Percentiles rank a stretch among this genome's conserved stretches.
These are phyloP conservation scores for Alviniconcha strummeri DNA, from an alignment of 2,888 invertebrate species.

Conservation along the genomic window DNA sequence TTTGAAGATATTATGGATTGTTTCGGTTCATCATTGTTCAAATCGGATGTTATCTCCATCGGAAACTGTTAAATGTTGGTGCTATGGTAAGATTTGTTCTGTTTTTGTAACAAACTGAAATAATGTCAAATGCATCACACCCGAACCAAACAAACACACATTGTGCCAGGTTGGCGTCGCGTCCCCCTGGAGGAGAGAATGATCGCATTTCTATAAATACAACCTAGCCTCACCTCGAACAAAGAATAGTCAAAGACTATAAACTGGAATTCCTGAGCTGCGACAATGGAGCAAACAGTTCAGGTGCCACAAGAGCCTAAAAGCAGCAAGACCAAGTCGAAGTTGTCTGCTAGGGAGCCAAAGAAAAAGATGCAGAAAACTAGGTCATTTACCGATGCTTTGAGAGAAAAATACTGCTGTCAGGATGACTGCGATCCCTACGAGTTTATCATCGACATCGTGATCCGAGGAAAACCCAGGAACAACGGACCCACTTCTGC, in stretches of 20 bases:
- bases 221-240: neutral
- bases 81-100: neutral
- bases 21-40: too few species aligned
- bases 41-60: too few species aligned
- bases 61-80: too few species aligned
- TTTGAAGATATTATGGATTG: too few species aligned
- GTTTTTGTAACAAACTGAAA: neutral
- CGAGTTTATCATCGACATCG: slow-evolving; percentile 53
- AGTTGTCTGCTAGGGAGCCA: slow-evolving; percentile 7
- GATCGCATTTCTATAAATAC: slow-evolving; percentile 33
- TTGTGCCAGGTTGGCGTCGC: slow-evolving; percentile 28
- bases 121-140: slow-evolving; percentile 33
- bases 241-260: neutral
- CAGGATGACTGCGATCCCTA: slow-evolving; percentile 43
- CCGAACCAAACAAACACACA: slow-evolving; percentile 36
- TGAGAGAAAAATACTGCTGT: slow-evolving; percentile 60
- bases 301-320: slow-evolving; percentile 2
- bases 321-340: neutral
- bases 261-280: slow-evolving; percentile 5
- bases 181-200: slow-evolving; percentile 28
- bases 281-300: slow-evolving; percentile 32
- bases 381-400: slow-evolving; percentile 58
- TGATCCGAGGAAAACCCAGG: slow-evolving; percentile 54
- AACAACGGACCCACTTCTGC: slow-evolving; percentile 49
- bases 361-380: slow-evolving; percentile 31